phyloP scores from a whole-genome alignment of 2,888 invertebrate species.

The Dione vanillae region DNA sequence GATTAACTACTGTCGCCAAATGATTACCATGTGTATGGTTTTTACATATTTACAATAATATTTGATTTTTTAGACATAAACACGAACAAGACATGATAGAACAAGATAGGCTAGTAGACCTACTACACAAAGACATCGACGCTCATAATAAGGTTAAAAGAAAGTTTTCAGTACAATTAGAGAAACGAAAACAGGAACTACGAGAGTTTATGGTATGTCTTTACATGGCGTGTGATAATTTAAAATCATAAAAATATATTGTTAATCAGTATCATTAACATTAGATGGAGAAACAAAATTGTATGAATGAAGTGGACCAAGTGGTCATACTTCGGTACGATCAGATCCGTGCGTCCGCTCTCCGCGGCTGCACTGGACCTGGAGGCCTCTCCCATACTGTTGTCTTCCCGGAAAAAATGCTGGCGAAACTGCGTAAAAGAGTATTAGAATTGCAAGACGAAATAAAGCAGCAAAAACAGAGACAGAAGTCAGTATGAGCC shows the following conservation, averaged over 20 bases:
- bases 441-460: conserved; percentile 87
- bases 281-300: conserved; percentile 89
- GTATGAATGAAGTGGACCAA: conserved; percentile 90
- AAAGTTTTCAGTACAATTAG: conserved; percentile 81
- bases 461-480: conserved; percentile 84
- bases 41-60: neutral
- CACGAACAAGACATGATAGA: conserved; percentile 86
- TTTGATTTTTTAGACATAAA: conserved; percentile 60
- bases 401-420: conserved; percentile 85
- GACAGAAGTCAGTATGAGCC: conserved; percentile 82
- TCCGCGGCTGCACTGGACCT: conserved; percentile 72
- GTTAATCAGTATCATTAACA: conserved; percentile 20
- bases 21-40: neutral
- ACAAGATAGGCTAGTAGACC: conserved; percentile 82
- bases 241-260: neutral
- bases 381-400: conserved; percentile 77
- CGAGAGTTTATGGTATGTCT: conserved; percentile 85
- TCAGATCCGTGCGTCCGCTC: conserved; percentile 85
- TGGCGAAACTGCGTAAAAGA: conserved; percentile 84
- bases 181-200: conserved; percentile 84
- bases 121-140: conserved; percentile 85
- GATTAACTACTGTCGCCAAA: no score
- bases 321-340: conserved; percentile 88
- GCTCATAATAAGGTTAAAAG: conserved; percentile 83
- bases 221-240: neutral